These are phyloP conservation scores for Carduelis carduelis DNA, from an alignment of 2,797 vertebrate species.

Conservation along the genomic window DNA sequence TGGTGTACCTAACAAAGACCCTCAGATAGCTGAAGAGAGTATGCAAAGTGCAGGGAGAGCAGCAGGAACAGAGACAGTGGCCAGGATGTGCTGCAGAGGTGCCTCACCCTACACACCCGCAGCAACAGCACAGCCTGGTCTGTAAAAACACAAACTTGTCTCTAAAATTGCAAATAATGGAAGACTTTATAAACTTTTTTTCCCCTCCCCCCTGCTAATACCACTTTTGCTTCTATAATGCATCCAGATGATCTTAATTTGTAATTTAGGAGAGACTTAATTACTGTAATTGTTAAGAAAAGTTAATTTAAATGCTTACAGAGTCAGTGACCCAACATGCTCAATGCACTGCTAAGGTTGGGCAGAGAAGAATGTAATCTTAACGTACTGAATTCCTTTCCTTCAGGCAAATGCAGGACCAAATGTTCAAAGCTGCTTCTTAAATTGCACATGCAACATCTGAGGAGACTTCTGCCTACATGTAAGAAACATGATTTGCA, in stretches of 20 bases:
- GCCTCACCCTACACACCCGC: not conserved
- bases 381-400: conserved; percentile 24
- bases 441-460: conserved; percentile 24
- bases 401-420: conserved; percentile 14
- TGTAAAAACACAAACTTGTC: not conserved
- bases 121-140: not conserved
- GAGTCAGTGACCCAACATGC: conserved; percentile 27
- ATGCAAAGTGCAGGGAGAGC: not conserved
- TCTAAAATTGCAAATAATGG: conserved; percentile 6
- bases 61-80: not conserved
- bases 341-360: conserved; percentile 8
- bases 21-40: not conserved
- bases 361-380: conserved; percentile 20
- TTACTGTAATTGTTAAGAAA: conserved; percentile 50
- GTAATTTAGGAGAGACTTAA: conserved; percentile 49
- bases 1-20: not conserved
- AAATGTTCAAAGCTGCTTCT: conserved; percentile 39
- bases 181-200: not conserved
- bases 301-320: conserved; percentile 49
- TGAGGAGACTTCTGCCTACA: conserved; percentile 5
- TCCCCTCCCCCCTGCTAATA: not conserved
- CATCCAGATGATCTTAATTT: conserved; percentile 53
- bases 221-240: not conserved
- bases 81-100: not conserved
- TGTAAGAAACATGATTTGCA: conserved; percentile 13